Conservation (phyloP, 2,113 vertebrate species). For the Leucosticte australis region DNA sequence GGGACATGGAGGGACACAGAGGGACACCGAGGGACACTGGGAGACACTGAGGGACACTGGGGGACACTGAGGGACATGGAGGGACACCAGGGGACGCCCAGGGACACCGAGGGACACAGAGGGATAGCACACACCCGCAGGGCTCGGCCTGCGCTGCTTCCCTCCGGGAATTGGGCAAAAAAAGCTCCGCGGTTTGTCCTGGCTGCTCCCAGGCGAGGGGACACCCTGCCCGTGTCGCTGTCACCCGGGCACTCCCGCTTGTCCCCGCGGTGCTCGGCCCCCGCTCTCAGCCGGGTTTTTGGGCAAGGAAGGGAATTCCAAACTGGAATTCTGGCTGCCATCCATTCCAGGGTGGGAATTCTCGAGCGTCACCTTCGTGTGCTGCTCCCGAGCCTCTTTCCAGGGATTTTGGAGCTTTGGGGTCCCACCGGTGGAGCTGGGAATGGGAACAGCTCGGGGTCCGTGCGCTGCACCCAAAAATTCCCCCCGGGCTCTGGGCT, state of each 20-base stretch:
- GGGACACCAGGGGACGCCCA: fast-evolving
- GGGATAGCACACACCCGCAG: background rate
- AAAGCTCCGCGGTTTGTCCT: background rate
- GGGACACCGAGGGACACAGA: too few relatives aligned
- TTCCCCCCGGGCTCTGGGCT: fast-evolving
- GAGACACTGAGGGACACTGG: too few relatives aligned
- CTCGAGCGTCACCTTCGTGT: fast-evolving
- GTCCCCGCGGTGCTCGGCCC: fast-evolving
- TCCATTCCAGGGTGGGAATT: fast-evolving
- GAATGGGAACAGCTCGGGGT: fast-evolving
- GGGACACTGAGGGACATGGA: too few relatives aligned
- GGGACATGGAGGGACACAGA: too few relatives aligned
- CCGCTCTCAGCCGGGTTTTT: fast-evolving
- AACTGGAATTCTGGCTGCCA: fast-evolving
- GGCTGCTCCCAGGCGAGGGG: background rate
- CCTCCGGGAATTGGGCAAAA: background rate
- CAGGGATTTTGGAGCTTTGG: background rate
- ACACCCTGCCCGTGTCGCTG: fast-evolving
- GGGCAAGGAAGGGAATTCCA: fast-evolving
- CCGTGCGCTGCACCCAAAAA: fast-evolving
- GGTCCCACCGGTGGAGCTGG: fast-evolving
- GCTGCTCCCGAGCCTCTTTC: background rate
- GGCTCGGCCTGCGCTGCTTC: fast-evolving
- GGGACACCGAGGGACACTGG: too few relatives aligned
- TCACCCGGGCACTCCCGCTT: background rate